phyloP scores from a whole-genome alignment of 1,140 invertebrate genomes.

The Drosophila jambulina region DNA sequence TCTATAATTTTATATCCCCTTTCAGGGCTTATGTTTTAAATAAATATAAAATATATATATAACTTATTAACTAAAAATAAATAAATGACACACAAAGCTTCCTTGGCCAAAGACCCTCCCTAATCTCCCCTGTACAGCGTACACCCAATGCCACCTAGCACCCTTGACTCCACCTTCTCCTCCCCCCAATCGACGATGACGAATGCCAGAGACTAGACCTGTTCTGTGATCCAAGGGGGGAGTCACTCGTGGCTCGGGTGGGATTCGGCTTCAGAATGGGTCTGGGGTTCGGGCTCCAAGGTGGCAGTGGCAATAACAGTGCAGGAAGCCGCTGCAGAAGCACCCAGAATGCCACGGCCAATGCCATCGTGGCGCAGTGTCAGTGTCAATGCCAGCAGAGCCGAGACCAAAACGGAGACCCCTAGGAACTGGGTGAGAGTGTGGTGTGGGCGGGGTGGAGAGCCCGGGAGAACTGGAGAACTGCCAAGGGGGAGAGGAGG shows the following conservation, averaged over 20 bases:
- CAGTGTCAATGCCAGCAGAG: conserved; percentile 72
- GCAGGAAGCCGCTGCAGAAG: conserved; percentile 47
- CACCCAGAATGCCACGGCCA: conserved; percentile 61
- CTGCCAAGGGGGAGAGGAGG: background rate
- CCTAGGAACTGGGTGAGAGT: conserved; percentile 65
- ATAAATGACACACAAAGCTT: background rate
- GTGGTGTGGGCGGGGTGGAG: conserved; percentile 41
- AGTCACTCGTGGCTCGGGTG: background rate
- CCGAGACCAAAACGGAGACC: background rate
- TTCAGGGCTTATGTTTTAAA: background rate
- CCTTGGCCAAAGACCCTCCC: background rate
- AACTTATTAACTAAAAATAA: background rate
- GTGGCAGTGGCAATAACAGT: conserved; percentile 27
- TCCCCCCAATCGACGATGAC: conserved; percentile 21
- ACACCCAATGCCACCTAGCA: conserved; percentile 1
- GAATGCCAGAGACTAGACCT: conserved; percentile 42
- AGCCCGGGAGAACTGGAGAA: conserved; percentile 5
- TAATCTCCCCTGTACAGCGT: conserved; percentile 1
- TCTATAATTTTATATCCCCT: background rate
- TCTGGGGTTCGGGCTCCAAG: conserved; percentile 5
- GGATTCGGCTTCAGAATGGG: background rate
- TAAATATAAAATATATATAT: background rate
- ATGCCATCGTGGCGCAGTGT: conserved; percentile 52
- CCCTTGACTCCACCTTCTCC: background rate
- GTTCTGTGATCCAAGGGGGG: conserved; percentile 7